A percentile compares a stretch with the other conserved stretches of the same genome.
Conservation (phyloP, 2,113 vertebrate species). For the Erpornis zantholeuca region DNA sequence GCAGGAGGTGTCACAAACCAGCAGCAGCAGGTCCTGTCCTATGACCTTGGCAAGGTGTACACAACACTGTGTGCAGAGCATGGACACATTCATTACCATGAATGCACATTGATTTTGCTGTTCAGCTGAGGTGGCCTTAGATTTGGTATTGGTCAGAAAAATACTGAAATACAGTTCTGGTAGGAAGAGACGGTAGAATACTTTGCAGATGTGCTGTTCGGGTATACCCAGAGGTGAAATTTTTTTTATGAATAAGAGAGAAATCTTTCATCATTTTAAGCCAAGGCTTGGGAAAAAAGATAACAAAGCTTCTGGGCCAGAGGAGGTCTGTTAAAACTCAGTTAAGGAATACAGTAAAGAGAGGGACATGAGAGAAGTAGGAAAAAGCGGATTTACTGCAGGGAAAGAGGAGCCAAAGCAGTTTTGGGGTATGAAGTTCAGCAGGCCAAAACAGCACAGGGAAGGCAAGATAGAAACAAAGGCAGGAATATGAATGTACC, state of each 20-base stretch:
- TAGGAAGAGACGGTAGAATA: background rate
- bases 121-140: background rate
- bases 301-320: too few species aligned
- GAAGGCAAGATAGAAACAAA: background rate
- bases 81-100: fast-evolving
- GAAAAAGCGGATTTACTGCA: background rate
- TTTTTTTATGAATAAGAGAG: background rate
- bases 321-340: background rate
- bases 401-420: background rate
- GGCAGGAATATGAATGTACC: background rate
- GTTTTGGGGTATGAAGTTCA: background rate
- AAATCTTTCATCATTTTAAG: background rate
- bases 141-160: background rate
- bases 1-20: too few species aligned
- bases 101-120: fast-evolving
- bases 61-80: fast-evolving
- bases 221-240: background rate
- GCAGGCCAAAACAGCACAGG: background rate
- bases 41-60: background rate
- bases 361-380: background rate
- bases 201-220: background rate
- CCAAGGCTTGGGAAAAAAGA: background rate
- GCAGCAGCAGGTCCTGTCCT: background rate
- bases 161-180: background rate
- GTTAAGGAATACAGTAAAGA: background rate